Evolutionary conservation across 1,140 invertebrate species (phyloP).

Genomic region (Campoletis sonorensis): DNA sequence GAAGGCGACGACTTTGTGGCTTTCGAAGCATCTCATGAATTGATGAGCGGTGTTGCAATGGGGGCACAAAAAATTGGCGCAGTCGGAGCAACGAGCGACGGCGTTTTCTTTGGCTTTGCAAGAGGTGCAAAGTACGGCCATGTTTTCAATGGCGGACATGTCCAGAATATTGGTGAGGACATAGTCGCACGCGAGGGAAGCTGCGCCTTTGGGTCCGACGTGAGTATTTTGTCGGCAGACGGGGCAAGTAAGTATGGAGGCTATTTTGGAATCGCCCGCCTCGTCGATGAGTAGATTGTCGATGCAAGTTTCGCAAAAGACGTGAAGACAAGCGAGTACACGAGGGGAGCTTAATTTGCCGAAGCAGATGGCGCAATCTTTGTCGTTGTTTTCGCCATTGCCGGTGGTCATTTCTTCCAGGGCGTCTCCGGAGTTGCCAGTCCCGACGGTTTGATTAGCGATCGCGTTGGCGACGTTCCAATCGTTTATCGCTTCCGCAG

Average conservation of each 20-base stretch:
- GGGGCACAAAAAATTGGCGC: constrained; percentile 94
- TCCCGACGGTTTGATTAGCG: background rate
- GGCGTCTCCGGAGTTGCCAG: constrained; percentile 59
- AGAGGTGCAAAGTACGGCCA: constrained; percentile 88
- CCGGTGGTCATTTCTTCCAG: constrained; percentile 63
- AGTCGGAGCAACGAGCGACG: constrained; percentile 93
- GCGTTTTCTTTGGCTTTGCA: constrained; percentile 94
- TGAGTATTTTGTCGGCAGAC: constrained; percentile 90
- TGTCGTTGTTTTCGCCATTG: constrained; percentile 58
- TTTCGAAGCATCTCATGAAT: constrained; percentile 96
- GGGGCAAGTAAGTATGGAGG: constrained; percentile 82
- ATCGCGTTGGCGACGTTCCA: constrained; percentile 35
- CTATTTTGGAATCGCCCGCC: constrained; percentile 79
- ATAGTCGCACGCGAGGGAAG: constrained; percentile 88
- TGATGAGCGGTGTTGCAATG: constrained; percentile 96
- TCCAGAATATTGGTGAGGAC: constrained; percentile 91
- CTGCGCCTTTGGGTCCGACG: constrained; percentile 83
- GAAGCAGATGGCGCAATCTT: constrained; percentile 77
- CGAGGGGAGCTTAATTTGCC: constrained; percentile 87
- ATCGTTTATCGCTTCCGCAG: constrained; percentile 38
- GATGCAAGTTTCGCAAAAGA: constrained; percentile 93
- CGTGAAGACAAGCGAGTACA: constrained; percentile 93
- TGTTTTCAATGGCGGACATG: constrained; percentile 86
- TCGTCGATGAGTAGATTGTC: constrained; percentile 87
- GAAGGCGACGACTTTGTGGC: constrained; percentile 91